Percentiles rank a stretch among this genome's conserved stretches.
Evolutionary conservation across 2,797 vertebrate genomes (phyloP).

Genomic region (Eurystomus glaucurus): DNA sequence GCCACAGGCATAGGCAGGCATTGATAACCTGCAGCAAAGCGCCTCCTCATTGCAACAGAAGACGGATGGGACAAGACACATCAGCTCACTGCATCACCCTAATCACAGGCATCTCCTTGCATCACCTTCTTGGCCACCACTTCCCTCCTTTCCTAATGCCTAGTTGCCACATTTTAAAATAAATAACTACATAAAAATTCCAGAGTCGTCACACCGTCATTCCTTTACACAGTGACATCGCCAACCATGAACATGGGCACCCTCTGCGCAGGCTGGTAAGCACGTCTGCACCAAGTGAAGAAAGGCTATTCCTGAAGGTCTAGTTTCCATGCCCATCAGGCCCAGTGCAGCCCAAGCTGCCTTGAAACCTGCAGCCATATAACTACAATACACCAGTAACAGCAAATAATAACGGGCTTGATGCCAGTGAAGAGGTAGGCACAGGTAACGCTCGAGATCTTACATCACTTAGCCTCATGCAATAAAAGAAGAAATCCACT

Average conservation of each 20-base stretch:
- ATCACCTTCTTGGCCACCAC: background rate
- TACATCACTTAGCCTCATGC: background rate
- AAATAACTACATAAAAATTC: background rate
- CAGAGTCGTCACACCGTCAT: accelerated
- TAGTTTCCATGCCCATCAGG: background rate
- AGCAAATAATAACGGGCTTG: background rate
- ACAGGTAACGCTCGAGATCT: background rate
- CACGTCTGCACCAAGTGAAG: accelerated
- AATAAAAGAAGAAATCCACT: slow-evolving; percentile 79
- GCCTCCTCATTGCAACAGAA: background rate
- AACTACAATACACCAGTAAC: background rate
- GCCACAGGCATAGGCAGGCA: background rate
- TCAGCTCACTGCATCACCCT: background rate
- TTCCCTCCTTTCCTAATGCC: background rate
- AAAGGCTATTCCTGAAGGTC: background rate
- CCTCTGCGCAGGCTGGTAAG: background rate
- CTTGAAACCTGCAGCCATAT: background rate
- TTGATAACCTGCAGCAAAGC: background rate
- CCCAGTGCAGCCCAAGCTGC: background rate
- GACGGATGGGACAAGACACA: background rate
- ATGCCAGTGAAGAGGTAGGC: accelerated
- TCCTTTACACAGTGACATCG: background rate
- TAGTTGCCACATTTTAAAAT: background rate
- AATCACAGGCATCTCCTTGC: background rate
- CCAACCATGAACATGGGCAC: accelerated